Conservation (phyloP, 2,797 vertebrate genomes). For the Cetoscarus ocellatus region DNA sequence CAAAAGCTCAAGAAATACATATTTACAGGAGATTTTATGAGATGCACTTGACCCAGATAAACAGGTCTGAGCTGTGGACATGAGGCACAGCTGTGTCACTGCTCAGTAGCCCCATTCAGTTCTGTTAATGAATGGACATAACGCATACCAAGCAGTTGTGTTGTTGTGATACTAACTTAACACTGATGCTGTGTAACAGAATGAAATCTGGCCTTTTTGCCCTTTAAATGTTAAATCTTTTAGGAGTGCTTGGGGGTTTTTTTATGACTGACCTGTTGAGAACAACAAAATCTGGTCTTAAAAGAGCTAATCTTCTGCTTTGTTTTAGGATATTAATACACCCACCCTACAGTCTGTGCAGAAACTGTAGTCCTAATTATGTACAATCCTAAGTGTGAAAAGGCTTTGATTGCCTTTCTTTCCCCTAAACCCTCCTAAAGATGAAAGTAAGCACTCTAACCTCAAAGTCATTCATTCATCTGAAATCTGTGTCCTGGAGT, state of each 20-base stretch:
- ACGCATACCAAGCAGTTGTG: neutral
- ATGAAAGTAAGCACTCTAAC: slow-evolving; percentile 17
- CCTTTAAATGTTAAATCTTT: neutral
- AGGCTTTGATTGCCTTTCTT: neutral
- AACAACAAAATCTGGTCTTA: neutral
- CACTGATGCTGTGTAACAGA: neutral
- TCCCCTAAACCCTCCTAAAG: neutral
- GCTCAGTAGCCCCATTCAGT: no score
- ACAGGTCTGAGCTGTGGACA: neutral
- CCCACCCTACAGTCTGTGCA: neutral
- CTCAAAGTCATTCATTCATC: slow-evolving; percentile 42
- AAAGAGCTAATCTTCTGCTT: neutral
- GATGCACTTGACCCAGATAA: neutral
- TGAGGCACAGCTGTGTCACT: neutral
- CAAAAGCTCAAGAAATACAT: neutral
- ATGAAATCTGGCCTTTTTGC: neutral
- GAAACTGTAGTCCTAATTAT: neutral
- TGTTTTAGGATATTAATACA: neutral
- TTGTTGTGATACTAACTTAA: neutral
- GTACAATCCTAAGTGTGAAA: neutral
- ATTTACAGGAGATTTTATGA: neutral
- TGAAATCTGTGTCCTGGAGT: neutral
- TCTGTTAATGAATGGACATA: neutral
- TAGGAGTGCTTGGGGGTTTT: neutral
- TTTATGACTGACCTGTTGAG: neutral